These are phyloP conservation scores for Enteromius treurensis DNA, from an alignment of 2,797 vertebrate species.

Conservation along the genomic window DNA sequence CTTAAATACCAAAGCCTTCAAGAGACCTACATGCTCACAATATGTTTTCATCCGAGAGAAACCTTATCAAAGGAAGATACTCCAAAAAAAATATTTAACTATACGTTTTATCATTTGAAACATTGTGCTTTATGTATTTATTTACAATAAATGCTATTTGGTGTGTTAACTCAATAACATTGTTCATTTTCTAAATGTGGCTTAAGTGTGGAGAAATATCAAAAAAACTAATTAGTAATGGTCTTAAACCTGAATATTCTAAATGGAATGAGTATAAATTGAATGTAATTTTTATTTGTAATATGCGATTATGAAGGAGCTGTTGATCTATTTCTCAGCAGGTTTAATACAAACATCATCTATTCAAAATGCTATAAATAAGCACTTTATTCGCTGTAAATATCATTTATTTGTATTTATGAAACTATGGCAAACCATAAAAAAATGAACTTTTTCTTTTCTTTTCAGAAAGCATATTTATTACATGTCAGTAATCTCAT, in stretches of 20 bases:
- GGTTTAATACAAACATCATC: no score
- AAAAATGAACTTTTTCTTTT: neutral
- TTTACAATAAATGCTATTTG: neutral
- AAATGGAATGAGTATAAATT: neutral
- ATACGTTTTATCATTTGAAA: neutral
- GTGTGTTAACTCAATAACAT: neutral
- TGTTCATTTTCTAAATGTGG: neutral
- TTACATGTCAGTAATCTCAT: neutral
- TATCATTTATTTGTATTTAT: neutral
- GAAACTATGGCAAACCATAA: neutral
- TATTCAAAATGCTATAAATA: neutral
- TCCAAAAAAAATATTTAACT: neutral
- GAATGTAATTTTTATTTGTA: neutral
- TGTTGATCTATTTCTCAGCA: conserved; percentile 2
- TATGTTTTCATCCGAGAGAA: neutral
- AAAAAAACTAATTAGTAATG: neutral
- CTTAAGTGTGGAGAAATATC: neutral
- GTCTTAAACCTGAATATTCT: neutral
- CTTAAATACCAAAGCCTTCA: neutral
- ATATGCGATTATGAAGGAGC: neutral
- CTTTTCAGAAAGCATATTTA: conserved; percentile 7
- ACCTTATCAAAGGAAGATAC: neutral
- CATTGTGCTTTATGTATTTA: neutral
- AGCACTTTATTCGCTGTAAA: neutral
- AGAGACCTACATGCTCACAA: neutral